Conservation (phyloP, 1,140 invertebrate species). For the Planococcus citri region DNA sequence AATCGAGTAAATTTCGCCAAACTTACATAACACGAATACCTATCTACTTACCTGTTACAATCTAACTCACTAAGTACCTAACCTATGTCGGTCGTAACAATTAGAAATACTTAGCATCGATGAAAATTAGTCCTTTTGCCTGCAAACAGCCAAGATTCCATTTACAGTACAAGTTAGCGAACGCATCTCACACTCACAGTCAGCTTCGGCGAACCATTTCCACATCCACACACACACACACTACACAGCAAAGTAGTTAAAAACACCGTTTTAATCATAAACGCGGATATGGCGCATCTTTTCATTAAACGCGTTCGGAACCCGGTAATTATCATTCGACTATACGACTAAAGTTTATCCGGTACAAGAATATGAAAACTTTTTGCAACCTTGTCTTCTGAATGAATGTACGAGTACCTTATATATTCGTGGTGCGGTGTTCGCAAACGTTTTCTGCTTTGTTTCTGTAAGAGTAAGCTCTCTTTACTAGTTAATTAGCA, state of each 20-base stretch:
- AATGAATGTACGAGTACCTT: too few species aligned
- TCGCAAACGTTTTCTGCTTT: too few species aligned
- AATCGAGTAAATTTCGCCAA: too few species aligned
- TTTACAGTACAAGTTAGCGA: background rate
- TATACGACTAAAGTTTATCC: background rate
- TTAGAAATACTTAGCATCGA: conserved; percentile 2
- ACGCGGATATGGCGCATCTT: background rate
- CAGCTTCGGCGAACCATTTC: background rate
- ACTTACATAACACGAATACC: too few species aligned
- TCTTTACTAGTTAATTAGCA: too few species aligned
- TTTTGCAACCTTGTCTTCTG: background rate
- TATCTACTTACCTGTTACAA: too few species aligned
- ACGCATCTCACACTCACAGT: too few species aligned
- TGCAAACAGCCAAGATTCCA: background rate
- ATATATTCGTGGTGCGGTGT: too few species aligned
- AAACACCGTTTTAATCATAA: background rate
- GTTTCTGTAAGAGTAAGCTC: too few species aligned
- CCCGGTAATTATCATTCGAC: background rate
- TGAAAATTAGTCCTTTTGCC: background rate
- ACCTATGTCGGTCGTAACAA: too few species aligned
- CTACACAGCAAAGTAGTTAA: background rate
- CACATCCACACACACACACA: too few species aligned
- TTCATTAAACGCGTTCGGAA: conserved; percentile 7
- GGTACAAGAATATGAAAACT: conserved; percentile 1
- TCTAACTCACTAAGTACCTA: too few species aligned